Conservation (phyloP, 2,888 invertebrate genomes). For the Philaethria dido region DNA sequence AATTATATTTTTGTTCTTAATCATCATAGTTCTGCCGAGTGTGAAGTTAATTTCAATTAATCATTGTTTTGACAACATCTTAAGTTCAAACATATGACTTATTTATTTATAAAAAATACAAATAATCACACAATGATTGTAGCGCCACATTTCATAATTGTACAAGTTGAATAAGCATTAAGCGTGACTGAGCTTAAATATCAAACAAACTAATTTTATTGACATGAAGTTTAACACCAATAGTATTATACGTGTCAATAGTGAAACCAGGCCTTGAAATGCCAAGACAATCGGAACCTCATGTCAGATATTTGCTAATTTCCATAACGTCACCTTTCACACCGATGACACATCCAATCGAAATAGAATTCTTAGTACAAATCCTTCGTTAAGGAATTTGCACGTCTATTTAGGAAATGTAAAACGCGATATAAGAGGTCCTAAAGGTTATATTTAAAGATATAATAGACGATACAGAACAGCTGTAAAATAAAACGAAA, state of each 20-base stretch:
- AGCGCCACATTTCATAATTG: slow-evolving; percentile 18
- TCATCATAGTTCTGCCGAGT: neutral
- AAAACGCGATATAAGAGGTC: neutral
- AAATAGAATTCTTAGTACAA: slow-evolving; percentile 28
- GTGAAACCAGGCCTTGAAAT: slow-evolving; percentile 71
- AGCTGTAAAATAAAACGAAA: neutral
- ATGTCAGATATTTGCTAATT: slow-evolving; percentile 73
- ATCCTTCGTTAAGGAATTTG: slow-evolving; percentile 30
- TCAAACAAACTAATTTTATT: slow-evolving; percentile 61
- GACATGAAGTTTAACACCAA: slow-evolving; percentile 56
- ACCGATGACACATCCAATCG: slow-evolving; percentile 52
- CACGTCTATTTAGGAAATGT: neutral
- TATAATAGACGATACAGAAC: no score
- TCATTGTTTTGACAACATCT: no score
- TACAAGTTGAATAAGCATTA: slow-evolving; percentile 13
- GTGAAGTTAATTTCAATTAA: no score
- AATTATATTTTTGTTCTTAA: no score
- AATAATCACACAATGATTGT: neutral
- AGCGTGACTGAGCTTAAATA: slow-evolving; percentile 63
- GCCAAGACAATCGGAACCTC: slow-evolving; percentile 62
- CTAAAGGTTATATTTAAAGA: slow-evolving; percentile 13
- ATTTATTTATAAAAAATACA: neutral
- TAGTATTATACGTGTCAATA: slow-evolving; percentile 64
- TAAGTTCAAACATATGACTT: neutral
- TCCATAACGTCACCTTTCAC: slow-evolving; percentile 79